Evolutionary conservation across 2,797 vertebrate species (phyloP).

Genomic region (Austrolebias charrua): DNA sequence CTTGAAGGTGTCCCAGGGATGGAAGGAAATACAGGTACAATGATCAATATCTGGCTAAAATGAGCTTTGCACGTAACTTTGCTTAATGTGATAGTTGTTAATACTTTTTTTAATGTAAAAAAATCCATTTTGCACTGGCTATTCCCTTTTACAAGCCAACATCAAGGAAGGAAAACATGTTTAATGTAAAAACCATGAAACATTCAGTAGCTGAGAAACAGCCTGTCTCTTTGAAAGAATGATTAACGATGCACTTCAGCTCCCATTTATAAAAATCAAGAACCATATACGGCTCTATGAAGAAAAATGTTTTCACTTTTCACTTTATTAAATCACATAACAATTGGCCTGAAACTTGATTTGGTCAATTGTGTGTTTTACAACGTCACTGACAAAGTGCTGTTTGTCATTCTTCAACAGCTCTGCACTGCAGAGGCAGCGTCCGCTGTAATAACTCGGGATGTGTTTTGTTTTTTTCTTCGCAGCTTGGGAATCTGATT

Average conservation of each 20-base stretch:
- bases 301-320: not conserved
- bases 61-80: too few relatives aligned
- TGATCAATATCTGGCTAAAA: not conserved
- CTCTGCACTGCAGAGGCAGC: not conserved
- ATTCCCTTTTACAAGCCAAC: not conserved
- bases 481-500: conserved; percentile 90
- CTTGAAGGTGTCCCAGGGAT: conserved; percentile 89
- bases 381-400: not conserved
- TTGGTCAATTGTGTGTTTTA: not conserved
- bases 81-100: not conserved
- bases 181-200: not conserved
- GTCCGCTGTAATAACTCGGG: conserved; percentile 6
- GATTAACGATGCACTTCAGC: conserved; percentile 14
- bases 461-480: conserved; percentile 44
- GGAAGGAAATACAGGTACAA: conserved; percentile 91
- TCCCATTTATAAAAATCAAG: conserved; percentile 9
- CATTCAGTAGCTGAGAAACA: not conserved
- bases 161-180: not conserved
- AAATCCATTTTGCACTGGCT: not conserved
- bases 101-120: not conserved
- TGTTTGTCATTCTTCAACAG: not conserved
- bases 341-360: not conserved
- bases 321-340: not conserved
- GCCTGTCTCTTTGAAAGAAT: not conserved
- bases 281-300: not conserved